Evolutionary conservation across 2,797 vertebrate genomes (phyloP).

Genomic region (Gallinago nigripennis): DNA sequence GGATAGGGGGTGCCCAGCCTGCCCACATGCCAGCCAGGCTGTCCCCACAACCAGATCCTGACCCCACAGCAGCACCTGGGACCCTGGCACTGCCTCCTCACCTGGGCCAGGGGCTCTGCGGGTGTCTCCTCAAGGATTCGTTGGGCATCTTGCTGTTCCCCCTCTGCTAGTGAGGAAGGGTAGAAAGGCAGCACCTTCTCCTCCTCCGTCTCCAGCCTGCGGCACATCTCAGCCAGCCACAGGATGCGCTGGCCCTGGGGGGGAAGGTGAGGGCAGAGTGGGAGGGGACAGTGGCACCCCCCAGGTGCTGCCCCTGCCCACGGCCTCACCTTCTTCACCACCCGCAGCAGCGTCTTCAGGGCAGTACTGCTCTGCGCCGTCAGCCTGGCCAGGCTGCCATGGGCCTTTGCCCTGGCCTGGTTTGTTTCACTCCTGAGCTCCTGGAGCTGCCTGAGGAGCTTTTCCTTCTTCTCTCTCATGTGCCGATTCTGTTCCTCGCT

Average conservation of each 20-base stretch:
- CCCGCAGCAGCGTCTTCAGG: slow-evolving; percentile 69
- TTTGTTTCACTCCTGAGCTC: slow-evolving; percentile 75
- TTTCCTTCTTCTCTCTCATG: slow-evolving; percentile 66
- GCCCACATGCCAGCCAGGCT: rapidly evolving
- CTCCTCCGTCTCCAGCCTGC: slow-evolving; percentile 82
- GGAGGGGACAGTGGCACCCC: neutral
- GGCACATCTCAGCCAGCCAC: slow-evolving; percentile 82
- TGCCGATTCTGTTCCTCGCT: slow-evolving; percentile 57
- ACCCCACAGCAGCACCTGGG: rapidly evolving
- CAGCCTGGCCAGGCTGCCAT: slow-evolving; percentile 71
- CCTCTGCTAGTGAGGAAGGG: slow-evolving; percentile 61
- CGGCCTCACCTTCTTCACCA: slow-evolving; percentile 75
- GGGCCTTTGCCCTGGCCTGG: slow-evolving; percentile 45
- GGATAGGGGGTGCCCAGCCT: neutral
- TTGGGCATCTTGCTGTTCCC: slow-evolving; percentile 64
- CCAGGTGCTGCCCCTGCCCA: neutral
- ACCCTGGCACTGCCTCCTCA: neutral
- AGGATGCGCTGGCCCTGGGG: slow-evolving; percentile 80
- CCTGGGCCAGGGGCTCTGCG: slow-evolving; percentile 73
- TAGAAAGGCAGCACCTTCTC: slow-evolving; percentile 88
- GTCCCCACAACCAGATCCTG: rapidly evolving
- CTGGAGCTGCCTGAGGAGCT: slow-evolving; percentile 62
- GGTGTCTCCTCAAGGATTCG: slow-evolving; percentile 45
- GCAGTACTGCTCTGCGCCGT: slow-evolving; percentile 71
- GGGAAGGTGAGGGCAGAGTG: neutral